phyloP scores from a whole-genome alignment of 2,797 vertebrate genomes.

The Pelochelys cantorii region DNA sequence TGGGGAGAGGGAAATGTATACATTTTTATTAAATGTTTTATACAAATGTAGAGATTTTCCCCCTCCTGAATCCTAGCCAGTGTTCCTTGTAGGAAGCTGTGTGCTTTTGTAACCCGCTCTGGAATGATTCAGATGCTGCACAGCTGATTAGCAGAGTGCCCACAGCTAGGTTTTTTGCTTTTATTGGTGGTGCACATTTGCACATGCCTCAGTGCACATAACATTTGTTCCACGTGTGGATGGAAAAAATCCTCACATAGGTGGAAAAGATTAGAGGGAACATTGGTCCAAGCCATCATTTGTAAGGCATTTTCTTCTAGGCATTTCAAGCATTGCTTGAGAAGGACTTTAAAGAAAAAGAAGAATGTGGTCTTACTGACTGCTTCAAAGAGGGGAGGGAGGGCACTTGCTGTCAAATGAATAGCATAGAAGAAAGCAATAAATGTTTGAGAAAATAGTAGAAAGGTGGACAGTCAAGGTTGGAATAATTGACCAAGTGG shows the following conservation, averaged over 20 bases:
- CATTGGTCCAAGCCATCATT: too few relatives aligned
- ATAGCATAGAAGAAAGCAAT: conserved; percentile 13
- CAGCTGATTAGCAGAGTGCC: too few relatives aligned
- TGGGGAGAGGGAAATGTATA: background rate
- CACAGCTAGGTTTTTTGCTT: too few relatives aligned
- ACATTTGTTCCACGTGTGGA: too few relatives aligned
- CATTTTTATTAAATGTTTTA: background rate
- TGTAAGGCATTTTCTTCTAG: too few relatives aligned
- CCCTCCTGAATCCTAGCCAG: background rate
- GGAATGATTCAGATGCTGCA: too few relatives aligned
- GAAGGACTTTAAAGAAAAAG: conserved; percentile 47
- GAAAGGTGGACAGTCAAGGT: conserved; percentile 44
- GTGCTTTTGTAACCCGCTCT: too few relatives aligned
- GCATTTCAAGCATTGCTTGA: conserved; percentile 45
- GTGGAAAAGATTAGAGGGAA: too few relatives aligned
- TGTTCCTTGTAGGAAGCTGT: too few relatives aligned
- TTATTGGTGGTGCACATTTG: too few relatives aligned
- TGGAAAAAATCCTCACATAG: too few relatives aligned
- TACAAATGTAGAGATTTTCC: background rate
- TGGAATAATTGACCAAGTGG: conserved; percentile 22
- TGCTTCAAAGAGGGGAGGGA: conserved; percentile 32
- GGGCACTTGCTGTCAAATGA: background rate
- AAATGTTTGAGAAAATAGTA: conserved; percentile 50
- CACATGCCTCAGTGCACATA: too few relatives aligned
- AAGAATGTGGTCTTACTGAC: conserved; percentile 23